phyloP scores from a whole-genome alignment of 1,140 invertebrate genomes.

The Goniozus legneri region DNA sequence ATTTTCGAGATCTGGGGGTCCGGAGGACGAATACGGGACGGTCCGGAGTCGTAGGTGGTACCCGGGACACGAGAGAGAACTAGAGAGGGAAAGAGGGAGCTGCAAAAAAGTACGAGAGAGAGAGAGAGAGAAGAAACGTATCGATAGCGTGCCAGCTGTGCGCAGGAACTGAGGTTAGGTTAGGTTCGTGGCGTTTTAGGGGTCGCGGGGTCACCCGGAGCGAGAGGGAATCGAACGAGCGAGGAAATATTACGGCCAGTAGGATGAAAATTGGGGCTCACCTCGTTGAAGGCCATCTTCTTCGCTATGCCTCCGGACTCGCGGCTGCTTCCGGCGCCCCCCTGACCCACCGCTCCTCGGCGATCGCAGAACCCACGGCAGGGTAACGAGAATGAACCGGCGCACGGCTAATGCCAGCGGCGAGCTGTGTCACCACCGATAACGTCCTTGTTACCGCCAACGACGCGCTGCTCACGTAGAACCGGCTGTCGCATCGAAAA shows the following conservation, averaged over 20 bases:
- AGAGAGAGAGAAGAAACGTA: not conserved
- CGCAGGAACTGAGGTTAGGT: conserved; percentile 32
- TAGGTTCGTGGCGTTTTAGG: conserved; percentile 33
- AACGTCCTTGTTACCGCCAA: too few relatives aligned
- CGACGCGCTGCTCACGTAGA: too few relatives aligned
- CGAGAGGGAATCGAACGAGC: conserved; percentile 20
- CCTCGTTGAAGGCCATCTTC: conserved; percentile 56
- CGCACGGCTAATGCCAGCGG: too few relatives aligned
- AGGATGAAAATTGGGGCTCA: conserved; percentile 16
- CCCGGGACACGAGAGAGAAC: not conserved
- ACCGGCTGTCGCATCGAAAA: conserved; percentile 32
- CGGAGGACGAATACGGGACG: too few relatives aligned
- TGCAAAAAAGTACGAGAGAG: not conserved
- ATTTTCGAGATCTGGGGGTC: too few relatives aligned
- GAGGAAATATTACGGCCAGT: not conserved
- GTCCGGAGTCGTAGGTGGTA: too few relatives aligned
- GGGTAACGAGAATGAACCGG: too few relatives aligned
- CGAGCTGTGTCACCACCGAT: too few relatives aligned
- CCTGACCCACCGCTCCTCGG: conserved; percentile 48
- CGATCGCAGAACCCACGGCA: too few relatives aligned
- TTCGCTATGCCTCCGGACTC: conserved; percentile 48
- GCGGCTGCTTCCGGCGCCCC: conserved; percentile 46
- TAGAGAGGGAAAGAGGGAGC: not conserved
- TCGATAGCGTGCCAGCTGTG: conserved; percentile 44
- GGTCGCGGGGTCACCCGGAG: conserved; percentile 31